Conservation (phyloP, 2,113 vertebrate species). For the Hemibagrus wyckioides region DNA sequence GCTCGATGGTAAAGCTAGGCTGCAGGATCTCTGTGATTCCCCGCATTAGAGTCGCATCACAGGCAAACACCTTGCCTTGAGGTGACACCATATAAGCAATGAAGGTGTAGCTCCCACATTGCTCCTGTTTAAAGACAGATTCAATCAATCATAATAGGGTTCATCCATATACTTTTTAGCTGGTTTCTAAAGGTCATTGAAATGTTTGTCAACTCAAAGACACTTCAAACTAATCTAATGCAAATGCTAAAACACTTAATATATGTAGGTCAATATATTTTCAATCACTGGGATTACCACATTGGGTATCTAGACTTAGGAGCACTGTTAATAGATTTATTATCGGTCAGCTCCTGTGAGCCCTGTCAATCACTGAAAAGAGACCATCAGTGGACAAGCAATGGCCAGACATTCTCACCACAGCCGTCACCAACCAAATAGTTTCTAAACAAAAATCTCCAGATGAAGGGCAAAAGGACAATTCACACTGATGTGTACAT, state of each 20-base stretch:
- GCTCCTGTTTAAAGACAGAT: conserved; percentile 72
- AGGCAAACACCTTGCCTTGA: conserved; percentile 83
- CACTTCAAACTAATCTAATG: background rate
- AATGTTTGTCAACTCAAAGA: background rate
- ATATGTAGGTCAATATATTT: background rate
- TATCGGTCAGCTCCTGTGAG: background rate
- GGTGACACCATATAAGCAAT: conserved; percentile 83
- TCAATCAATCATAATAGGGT: background rate
- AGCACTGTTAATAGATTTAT: background rate
- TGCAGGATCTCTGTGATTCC: conserved; percentile 79
- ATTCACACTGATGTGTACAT: background rate
- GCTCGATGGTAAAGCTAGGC: conserved; percentile 76
- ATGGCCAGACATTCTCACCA: background rate
- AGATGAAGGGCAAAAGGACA: background rate
- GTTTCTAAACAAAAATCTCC: background rate
- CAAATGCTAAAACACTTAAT: background rate
- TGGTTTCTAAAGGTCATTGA: background rate
- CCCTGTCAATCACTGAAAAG: background rate
- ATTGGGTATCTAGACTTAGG: background rate
- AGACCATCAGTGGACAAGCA: background rate
- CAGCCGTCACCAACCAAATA: background rate
- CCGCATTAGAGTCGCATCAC: conserved; percentile 71
- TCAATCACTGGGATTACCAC: background rate
- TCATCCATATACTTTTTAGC: background rate
- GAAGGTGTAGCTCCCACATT: conserved; percentile 83